Evolutionary conservation across 2,113 vertebrate genomes (phyloP).

Genomic region (Gymnorhina tibicen): DNA sequence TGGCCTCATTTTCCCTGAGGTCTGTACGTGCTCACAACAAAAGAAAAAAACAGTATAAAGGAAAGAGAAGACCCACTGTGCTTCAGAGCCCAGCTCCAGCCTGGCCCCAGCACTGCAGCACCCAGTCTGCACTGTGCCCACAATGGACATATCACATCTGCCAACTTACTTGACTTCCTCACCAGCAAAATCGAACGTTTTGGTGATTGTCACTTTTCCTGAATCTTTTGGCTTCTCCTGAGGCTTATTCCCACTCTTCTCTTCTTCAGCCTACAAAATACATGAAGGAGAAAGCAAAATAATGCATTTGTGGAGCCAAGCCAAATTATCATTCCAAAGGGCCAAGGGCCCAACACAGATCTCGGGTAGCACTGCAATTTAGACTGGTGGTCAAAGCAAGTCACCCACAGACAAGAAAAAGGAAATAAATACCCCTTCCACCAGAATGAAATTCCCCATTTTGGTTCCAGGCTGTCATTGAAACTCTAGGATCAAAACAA

Average conservation of each 20-base stretch:
- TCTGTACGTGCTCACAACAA: neutral
- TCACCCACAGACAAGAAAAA: neutral
- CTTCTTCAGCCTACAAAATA: slow-evolving; percentile 66
- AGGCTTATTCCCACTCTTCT: slow-evolving; percentile 46
- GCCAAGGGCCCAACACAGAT: rapidly evolving
- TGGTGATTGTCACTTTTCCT: slow-evolving; percentile 87
- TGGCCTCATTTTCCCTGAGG: neutral
- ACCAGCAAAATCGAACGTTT: slow-evolving; percentile 94
- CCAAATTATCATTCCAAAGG: neutral
- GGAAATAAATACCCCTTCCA: neutral
- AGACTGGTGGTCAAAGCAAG: neutral
- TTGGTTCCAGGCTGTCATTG: neutral
- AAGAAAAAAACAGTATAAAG: neutral
- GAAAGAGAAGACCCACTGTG: neutral
- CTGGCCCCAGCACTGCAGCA: neutral
- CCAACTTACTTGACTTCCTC: slow-evolving; percentile 88
- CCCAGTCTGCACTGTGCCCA: neutral
- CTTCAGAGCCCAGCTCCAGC: neutral
- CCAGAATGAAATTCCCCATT: neutral
- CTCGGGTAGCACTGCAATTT: neutral
- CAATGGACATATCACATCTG: neutral
- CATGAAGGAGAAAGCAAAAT: neutral
- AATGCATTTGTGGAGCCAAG: neutral
- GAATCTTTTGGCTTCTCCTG: slow-evolving; percentile 70
- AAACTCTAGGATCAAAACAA: neutral